Base-by-base conservation (phyloP, 2,113 vertebrate species). In the Salminus brasiliensis region DNA sequence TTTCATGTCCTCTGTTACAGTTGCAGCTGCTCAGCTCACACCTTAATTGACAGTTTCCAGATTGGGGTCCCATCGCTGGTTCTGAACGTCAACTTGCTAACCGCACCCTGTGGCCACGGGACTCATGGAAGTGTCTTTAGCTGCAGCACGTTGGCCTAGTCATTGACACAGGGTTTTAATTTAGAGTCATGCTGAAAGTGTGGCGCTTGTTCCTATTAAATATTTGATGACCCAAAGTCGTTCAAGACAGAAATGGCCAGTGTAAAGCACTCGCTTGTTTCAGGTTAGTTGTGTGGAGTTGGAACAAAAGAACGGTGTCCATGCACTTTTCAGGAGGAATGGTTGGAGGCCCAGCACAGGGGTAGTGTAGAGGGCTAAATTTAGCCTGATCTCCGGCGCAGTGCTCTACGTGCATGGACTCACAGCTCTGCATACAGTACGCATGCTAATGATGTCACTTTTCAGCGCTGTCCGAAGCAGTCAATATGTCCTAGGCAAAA, bases 1-100 rank as follows among this genome's bases (percentile, higher is more conserved):
- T 90, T 89, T 91, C 85, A 91, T 90, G 89, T 93, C 87, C 91
- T 86, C 85, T 90, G 89, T 91, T 90, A 85, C 83, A 88, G 84
- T 84, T 73, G 67, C 84, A 82, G 70, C 62, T 83, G 82, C 87
- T 84, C 84, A 88, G 85, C 78, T 73, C 79, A 81, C 74, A 72
- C 86, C 86, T 83, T 78, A 81, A 88, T 85, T 83, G 86, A 81
- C 66, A 18, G 71, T 69, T 63, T 87, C 43, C 74, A 84, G 86
- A 86, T 85, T 85, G 83, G 81, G 69, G 15, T 86, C 55, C 72
- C 9, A 23, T 65, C 65, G 59, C 65, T 25, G 34, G 55, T 11
- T 36, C 18, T 21, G 30, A 11, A 25, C 27, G 12, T 27, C 12
- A 45, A 59, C 52, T n/a, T 34, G 29, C 72, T 63, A 80, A 72